Conservation (phyloP, 1,140 invertebrate genomes). For the Phenacoccus solenopsis region DNA sequence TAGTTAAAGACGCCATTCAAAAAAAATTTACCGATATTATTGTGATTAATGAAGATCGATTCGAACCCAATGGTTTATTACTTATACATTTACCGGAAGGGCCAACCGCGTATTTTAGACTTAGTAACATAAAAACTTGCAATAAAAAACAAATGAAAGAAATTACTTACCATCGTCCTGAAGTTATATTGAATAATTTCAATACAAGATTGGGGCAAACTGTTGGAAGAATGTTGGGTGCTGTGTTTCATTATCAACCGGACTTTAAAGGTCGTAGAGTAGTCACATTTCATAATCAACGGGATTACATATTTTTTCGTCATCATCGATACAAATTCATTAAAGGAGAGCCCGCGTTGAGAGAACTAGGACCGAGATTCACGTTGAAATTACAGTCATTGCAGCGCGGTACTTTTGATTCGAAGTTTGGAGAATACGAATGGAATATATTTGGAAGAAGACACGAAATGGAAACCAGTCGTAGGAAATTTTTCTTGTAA, state of each 20-base stretch:
- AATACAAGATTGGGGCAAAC: conserved; percentile 81
- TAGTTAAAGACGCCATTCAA: conserved; percentile 64
- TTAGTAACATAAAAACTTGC: conserved; percentile 62
- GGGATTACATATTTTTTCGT: conserved; percentile 97
- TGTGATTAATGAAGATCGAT: conserved; percentile 85
- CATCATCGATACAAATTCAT: conserved; percentile 97
- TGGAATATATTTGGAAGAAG: conserved; percentile 87
- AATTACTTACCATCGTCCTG: conserved; percentile 74
- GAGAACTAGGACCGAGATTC: conserved; percentile 90
- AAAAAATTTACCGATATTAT: conserved; percentile 80
- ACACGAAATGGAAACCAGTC: conserved; percentile 80
- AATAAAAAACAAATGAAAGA: conserved; percentile 63
- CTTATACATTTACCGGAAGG: conserved; percentile 89
- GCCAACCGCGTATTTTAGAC: conserved; percentile 65
- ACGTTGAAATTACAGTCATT: conserved; percentile 83
- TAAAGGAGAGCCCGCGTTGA: conserved; percentile 49
- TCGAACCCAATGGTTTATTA: conserved; percentile 81
- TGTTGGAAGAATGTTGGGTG: conserved; percentile 85
- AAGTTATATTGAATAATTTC: conserved; percentile 95
- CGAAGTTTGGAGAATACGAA: conserved; percentile 90
- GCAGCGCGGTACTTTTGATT: conserved; percentile 94
- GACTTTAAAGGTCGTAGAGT: conserved; percentile 84
- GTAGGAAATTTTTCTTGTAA: conserved; percentile 80
- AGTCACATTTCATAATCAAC: conserved; percentile 96
- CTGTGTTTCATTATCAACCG: conserved; percentile 91